Conservation (phyloP, 2,113 vertebrate genomes). For the Bothrops jararaca region DNA sequence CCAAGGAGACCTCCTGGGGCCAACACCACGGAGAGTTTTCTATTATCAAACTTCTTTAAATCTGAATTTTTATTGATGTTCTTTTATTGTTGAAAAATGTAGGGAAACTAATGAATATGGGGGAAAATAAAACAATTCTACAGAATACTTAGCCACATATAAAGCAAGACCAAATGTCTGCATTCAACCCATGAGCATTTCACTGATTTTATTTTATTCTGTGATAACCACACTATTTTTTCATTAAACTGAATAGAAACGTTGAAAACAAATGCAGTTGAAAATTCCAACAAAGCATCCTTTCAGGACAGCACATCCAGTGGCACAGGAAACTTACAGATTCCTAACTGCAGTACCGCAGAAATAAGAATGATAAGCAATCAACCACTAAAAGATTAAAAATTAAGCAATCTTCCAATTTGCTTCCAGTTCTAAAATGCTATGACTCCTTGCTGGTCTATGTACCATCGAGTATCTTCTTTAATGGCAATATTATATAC, state of each 20-base stretch:
- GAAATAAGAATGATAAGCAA: background rate
- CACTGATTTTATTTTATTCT: background rate
- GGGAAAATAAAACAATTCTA: background rate
- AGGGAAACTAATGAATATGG: background rate
- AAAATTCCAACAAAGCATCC: background rate
- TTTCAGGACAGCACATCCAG: background rate
- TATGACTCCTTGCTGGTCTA: background rate
- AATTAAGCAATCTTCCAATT: background rate
- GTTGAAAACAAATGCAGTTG: background rate
- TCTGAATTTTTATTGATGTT: background rate
- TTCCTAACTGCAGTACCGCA: background rate
- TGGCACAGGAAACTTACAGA: background rate
- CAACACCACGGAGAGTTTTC: too few species aligned
- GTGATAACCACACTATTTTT: background rate
- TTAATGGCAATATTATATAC: background rate
- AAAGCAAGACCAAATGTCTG: background rate
- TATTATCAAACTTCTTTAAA: background rate
- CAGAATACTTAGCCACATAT: background rate
- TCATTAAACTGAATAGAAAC: background rate
- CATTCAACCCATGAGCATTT: background rate
- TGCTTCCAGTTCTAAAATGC: background rate
- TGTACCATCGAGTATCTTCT: background rate
- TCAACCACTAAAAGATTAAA: background rate
- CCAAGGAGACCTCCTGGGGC: too few species aligned
- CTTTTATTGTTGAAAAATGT: background rate